Evolutionary conservation across 2,888 invertebrate species (phyloP).

Genomic region (Spialia ferax): DNA sequence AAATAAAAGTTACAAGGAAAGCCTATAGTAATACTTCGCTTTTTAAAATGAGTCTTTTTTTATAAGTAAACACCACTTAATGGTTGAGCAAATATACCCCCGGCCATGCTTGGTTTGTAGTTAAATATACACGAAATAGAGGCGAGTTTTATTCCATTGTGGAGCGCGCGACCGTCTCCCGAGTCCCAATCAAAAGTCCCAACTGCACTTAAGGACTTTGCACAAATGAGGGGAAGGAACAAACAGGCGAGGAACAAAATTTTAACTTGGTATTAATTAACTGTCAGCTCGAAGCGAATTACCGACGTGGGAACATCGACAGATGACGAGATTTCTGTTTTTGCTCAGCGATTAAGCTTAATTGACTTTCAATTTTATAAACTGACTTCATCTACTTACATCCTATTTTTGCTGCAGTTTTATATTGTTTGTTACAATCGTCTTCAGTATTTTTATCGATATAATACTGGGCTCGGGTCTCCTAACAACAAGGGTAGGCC

Average conservation of each 20-base stretch:
- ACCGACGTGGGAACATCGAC: slow-evolving; percentile 58
- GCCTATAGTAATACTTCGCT: neutral
- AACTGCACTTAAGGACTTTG: slow-evolving; percentile 62
- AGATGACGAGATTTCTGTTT: slow-evolving; percentile 59
- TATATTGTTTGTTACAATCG: neutral
- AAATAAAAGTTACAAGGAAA: neutral
- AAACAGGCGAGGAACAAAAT: slow-evolving; percentile 56
- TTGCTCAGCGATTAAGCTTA: slow-evolving; percentile 56
- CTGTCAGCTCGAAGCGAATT: slow-evolving; percentile 52
- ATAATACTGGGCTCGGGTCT: too few relatives aligned
- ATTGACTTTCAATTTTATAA: slow-evolving; percentile 52
- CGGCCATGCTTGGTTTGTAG: neutral
- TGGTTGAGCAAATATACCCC: slow-evolving; percentile 10
- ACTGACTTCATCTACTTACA: neutral
- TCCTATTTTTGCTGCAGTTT: neutral
- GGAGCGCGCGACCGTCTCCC: slow-evolving; percentile 24
- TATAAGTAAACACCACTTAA: slow-evolving; percentile 10
- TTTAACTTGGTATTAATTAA: slow-evolving; percentile 72
- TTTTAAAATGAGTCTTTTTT: neutral
- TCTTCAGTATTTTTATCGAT: too few relatives aligned
- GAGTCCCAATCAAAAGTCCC: slow-evolving; percentile 64
- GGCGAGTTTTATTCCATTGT: slow-evolving; percentile 45
- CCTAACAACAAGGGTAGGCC: too few relatives aligned
- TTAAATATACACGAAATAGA: slow-evolving; percentile 18
- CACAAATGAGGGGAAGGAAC: slow-evolving; percentile 50